Base-by-base conservation (phyloP, 37 sponge, comb jelly and placozoan species). In the Hexactinellida sp. region DNA sequence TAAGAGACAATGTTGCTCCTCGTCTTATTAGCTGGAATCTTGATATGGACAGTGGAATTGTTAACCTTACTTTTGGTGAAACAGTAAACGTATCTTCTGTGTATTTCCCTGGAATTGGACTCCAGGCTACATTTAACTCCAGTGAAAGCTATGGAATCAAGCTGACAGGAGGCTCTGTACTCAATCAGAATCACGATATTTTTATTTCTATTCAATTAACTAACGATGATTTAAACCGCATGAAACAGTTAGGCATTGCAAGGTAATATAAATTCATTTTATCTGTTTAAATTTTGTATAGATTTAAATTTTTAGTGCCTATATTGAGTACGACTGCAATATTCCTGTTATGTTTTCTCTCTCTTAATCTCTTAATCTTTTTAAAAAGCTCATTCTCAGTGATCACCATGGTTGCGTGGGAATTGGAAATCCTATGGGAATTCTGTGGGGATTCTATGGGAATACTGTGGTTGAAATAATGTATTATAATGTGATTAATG, bases 51-150 rank as follows among this genome's bases (percentile, higher is more conserved):
- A 37, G 23, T 39, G 91, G 86, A 25, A 47, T 35, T 25, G 38
- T 91, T 37, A 21, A 39, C 13, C 55, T 91, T 24, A 85, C 85
- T 10, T 93, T 93, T 55, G 24, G 47, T 55, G 91, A 93, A 85
- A 84, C 87, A 0, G 87, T 93, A 0, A 84, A 89, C 36, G 30
- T 87, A 34, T 32, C 90, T 39, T 85, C 87, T 10, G 36, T 90
- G 38, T 36, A 55, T 24, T 84, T 82, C 3, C 39, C 82, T 51
- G 87, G 82, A 36, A 34, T 90, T 84, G 51, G 38, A 36, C 37
- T 88, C 36, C 89, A 89, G 38, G 55, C 86, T 36, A 82, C 54
- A 28, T 30, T 37, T 0, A 88, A 89, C 38, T 71, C 83, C 35
- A 86, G 82, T 23, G 0, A 37, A 21, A 82, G 39, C 41, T 37